Evolutionary conservation across 1,140 invertebrate genomes (phyloP), one percentile per base, ranked within the genome.

Genomic region (Cotesia typhae): DNA sequence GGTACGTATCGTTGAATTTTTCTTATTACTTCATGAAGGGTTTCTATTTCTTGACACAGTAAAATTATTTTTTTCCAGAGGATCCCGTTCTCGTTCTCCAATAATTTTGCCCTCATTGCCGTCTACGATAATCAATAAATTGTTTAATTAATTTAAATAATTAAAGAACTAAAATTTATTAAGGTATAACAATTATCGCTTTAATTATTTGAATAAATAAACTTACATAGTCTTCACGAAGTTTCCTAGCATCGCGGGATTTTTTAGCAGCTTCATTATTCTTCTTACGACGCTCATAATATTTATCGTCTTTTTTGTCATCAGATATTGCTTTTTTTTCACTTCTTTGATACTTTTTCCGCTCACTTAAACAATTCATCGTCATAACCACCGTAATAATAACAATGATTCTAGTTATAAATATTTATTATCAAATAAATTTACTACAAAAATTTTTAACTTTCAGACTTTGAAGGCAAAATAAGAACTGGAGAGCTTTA

Each of bases 211-310:
- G 2, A 64, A 55, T 68, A 70, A 72, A 20, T 37, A 67, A 37
- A 72, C 83, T 85, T 80, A 95, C 93, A 83, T 94, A 92, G 84
- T 95, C 94, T 86, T 97, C 95, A 57, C 95, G 88, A 57, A 94
- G 90, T 82, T 95, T 92, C 38, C 95, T 88, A 0, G 94, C 93
- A 83, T 97, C 95, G 51, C 95, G 86, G 0, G 94, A 96, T 80
- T 95, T 96, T 85, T 97, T 97, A 0, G 96, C 95, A 0, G 96
- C 96, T 79, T 94, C 90, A 84, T 97, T 97, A 85, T 97, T 97
- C 2, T 94, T 88, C 82, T 92, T 91, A 75, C 95, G 87, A 55
- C 94, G 87, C 82, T 97, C 95, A 79, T 91, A 97, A 85, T 97
- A 97, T 82, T 95, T 96, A 35, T 92, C 92, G 81, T 97, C 95